Evolutionary conservation across 2,113 vertebrate species (phyloP).

Genomic region (Malurus alboscapulatus): DNA sequence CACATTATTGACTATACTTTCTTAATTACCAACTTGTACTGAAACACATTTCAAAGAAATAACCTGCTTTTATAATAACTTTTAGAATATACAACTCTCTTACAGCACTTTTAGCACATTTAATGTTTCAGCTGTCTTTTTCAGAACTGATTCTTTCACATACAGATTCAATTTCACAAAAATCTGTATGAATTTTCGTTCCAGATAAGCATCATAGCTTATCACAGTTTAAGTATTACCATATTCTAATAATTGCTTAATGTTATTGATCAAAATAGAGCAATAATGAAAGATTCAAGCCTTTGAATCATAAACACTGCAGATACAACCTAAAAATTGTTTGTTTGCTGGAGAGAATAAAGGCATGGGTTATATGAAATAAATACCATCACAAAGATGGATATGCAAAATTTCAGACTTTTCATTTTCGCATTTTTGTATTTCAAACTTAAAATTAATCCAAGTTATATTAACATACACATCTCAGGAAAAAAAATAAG

Average conservation of each 20-base stretch:
- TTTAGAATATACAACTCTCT: background rate
- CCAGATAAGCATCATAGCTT: background rate
- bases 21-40: constrained; percentile 2
- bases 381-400: background rate
- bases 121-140: background rate
- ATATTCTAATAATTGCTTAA: background rate
- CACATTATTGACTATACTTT: background rate
- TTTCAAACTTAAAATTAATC: background rate
- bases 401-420: background rate
- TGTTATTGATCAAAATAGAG: background rate
- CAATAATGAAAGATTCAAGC: background rate
- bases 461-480: background rate
- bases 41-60: background rate
- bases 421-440: background rate
- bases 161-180: background rate
- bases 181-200: background rate
- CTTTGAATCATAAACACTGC: background rate
- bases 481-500: background rate
- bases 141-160: background rate
- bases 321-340: background rate
- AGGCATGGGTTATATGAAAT: background rate
- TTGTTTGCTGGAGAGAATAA: background rate
- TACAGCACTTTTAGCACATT: background rate
- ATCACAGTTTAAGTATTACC: background rate
- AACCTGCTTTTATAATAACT: background rate